These are phyloP conservation scores for Spodoptera frugiperda DNA, from an alignment of 1,140 invertebrate genomes.

Conservation along the genomic window DNA sequence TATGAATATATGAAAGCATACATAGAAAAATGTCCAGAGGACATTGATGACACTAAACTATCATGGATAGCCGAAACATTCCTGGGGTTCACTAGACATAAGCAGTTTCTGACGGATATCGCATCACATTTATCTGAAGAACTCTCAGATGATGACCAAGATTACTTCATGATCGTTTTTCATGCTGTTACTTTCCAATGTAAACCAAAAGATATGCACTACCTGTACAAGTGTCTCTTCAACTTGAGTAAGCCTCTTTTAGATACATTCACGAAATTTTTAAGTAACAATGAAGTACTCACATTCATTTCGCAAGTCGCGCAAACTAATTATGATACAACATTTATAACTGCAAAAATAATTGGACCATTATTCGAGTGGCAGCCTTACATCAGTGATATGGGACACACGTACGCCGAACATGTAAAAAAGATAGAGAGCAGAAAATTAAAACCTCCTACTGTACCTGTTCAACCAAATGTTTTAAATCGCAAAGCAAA, in stretches of 20 bases:
- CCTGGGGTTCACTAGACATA: constrained; percentile 71
- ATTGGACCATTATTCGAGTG: constrained; percentile 77
- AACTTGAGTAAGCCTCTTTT: constrained; percentile 76
- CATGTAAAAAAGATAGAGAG: constrained; percentile 74
- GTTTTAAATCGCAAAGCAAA: constrained; percentile 71
- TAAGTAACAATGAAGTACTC: constrained; percentile 73
- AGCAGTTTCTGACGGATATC: constrained; percentile 67
- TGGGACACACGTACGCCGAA: constrained; percentile 75
- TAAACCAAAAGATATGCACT: constrained; percentile 61
- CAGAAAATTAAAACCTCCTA: constrained; percentile 70
- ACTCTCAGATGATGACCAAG: constrained; percentile 69
- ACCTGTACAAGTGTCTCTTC: constrained; percentile 75
- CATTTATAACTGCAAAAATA: constrained; percentile 83
- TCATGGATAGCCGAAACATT: constrained; percentile 78
- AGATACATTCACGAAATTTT: constrained; percentile 71
- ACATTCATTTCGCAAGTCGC: constrained; percentile 71
- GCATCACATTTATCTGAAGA: constrained; percentile 60
- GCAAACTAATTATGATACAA: constrained; percentile 77
- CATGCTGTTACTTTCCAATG: constrained; percentile 73
- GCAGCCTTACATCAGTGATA: constrained; percentile 79
- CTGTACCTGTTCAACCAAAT: constrained; percentile 74
- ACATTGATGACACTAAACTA: constrained; percentile 69
- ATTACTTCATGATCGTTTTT: constrained; percentile 73
- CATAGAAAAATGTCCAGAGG: constrained; percentile 71
- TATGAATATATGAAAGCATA: constrained; percentile 77